These are phyloP conservation scores for Dipodomys stephensi DNA, from an alignment of 2,113 vertebrate species.

Conservation along the genomic window DNA sequence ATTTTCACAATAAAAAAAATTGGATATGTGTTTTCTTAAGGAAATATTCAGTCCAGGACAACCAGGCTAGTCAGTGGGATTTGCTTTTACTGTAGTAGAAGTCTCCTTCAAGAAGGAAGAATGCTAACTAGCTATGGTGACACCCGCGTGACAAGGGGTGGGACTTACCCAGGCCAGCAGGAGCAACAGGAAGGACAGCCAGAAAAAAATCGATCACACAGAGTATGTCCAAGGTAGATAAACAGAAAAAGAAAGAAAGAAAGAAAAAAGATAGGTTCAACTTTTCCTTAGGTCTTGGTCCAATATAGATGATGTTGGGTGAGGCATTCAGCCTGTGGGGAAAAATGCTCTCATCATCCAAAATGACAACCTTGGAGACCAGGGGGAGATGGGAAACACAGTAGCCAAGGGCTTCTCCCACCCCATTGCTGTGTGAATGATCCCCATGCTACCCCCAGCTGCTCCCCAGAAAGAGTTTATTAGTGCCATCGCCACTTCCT, in stretches of 20 bases:
- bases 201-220: not conserved
- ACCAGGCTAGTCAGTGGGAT: not conserved
- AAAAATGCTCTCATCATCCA: not conserved
- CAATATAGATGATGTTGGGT: not conserved
- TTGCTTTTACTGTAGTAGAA: not conserved
- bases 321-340: not conserved
- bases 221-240: not conserved
- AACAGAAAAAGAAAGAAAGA: not conserved
- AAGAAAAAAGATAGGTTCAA: not conserved
- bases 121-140: not conserved
- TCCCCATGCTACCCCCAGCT: slow-evolving; percentile 62
- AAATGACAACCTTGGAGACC: not conserved
- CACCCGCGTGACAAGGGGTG: not conserved
- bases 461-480: slow-evolving; percentile 69
- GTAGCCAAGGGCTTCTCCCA: not conserved
- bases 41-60: not conserved
- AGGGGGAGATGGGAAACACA: not conserved
- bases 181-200: not conserved
- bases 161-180: not conserved
- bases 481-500: slow-evolving; percentile 75
- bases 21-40: not conserved
- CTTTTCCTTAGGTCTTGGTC: not conserved
- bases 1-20: not conserved
- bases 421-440: not conserved
- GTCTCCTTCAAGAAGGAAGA: not conserved